Conservation (phyloP, 1,140 invertebrate species). For the Saxidomus purpurata region DNA sequence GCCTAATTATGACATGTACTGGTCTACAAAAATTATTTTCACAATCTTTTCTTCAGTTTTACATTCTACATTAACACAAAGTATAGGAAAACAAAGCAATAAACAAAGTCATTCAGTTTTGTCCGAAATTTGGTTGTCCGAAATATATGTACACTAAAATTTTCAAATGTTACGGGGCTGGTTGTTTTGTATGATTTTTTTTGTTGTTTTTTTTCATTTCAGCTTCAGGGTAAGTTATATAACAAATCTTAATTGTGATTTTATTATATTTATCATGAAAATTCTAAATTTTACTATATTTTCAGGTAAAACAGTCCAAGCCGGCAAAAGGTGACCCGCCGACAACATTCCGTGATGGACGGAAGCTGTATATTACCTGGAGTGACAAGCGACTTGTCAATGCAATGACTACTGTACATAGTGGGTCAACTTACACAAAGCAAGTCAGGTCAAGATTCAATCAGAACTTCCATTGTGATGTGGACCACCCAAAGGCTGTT, state of each 20-base stretch:
- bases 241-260: too few species aligned
- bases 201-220: too few species aligned
- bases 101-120: not conserved
- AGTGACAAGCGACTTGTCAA: not conserved
- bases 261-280: too few species aligned
- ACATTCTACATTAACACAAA: not conserved
- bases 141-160: not conserved
- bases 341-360: not conserved
- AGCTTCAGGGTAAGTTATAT: too few species aligned
- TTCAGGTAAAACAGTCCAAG: constrained; percentile 15
- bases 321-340: not conserved
- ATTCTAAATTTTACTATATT: not conserved
- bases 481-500: not conserved
- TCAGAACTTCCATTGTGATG: not conserved
- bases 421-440: not conserved
- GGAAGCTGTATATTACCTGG: not conserved
- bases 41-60: not conserved
- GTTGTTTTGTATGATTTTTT: too few species aligned
- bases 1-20: not conserved
- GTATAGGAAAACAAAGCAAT: not conserved
- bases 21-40: not conserved
- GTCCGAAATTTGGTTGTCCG: not conserved
- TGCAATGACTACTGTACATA: constrained; percentile 2
- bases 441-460: constrained; percentile 6
- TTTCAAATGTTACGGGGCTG: too few species aligned